A percentile compares a stretch with the other conserved stretches of the same genome.
Evolutionary conservation across 1,140 invertebrate species (phyloP).

Genomic region (Brachionus asplanchnoidis): DNA sequence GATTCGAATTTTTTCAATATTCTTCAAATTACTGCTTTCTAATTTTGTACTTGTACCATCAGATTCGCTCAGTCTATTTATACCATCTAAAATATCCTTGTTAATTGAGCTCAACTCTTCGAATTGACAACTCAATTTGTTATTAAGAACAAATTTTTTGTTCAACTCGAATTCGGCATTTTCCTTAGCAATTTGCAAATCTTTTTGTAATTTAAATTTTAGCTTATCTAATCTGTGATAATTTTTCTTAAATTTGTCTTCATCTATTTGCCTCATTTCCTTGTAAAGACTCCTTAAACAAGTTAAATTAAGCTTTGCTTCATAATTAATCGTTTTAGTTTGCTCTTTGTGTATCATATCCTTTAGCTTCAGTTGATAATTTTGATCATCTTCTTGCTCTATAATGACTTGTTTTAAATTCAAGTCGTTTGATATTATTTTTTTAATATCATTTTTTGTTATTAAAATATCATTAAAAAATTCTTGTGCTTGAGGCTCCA

Average conservation of each 20-base stretch:
- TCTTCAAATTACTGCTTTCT: not conserved
- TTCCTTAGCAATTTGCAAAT: not conserved
- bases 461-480: constrained; percentile 37
- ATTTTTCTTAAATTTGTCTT: constrained; percentile 17
- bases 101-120: not conserved
- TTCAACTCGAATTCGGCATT: constrained; percentile 17
- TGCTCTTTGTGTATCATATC: constrained; percentile 37
- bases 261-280: constrained; percentile 5
- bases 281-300: constrained; percentile 23
- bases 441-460: constrained; percentile 24
- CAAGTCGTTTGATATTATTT: constrained; percentile 12
- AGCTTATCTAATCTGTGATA: constrained; percentile 10
- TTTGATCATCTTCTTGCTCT: constrained; percentile 33
- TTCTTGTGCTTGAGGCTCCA: not conserved
- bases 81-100: constrained; percentile 32
- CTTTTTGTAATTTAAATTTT: constrained; percentile 34
- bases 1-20: not conserved
- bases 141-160: not conserved
- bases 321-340: constrained; percentile 34
- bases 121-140: not conserved
- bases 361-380: constrained; percentile 22
- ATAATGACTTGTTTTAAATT: constrained; percentile 19
- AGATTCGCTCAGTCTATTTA: not conserved
- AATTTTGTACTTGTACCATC: not conserved
- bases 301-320: constrained; percentile 31